phyloP scores from a whole-genome alignment of 37 sponge, comb jelly and placozoan species.

The Aplysina aerophoba region DNA sequence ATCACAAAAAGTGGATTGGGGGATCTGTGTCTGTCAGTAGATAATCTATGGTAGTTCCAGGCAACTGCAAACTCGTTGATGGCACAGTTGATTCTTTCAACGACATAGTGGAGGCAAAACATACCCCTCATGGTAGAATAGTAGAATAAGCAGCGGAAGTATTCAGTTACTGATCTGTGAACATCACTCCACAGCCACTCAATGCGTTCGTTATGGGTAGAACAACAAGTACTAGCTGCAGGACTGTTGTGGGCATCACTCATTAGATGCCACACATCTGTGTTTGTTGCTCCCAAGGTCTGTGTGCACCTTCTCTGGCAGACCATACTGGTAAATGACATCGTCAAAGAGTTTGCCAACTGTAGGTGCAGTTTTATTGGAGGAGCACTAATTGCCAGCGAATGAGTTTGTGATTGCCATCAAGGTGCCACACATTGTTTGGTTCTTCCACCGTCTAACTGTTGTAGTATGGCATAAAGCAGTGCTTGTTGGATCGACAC shows the following conservation, averaged over 20 bases:
- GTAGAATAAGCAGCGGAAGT: constrained; percentile 2
- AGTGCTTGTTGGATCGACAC: constrained; percentile 46
- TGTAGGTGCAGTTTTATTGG: background rate
- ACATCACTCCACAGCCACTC: constrained; percentile 27
- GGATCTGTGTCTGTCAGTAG: background rate
- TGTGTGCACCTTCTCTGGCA: background rate
- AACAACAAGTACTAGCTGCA: constrained; percentile 17
- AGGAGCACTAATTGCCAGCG: background rate
- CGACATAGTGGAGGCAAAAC: constrained; percentile 15
- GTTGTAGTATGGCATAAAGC: constrained; percentile 22
- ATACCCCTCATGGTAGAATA: background rate
- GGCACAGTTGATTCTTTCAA: background rate
- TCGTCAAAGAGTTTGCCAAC: background rate
- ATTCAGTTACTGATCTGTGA: constrained; percentile 6
- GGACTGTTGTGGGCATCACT: constrained; percentile 5
- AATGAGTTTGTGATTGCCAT: constrained; percentile 24
- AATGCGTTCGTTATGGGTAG: constrained; percentile 24
- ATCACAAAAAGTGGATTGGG: constrained; percentile 16
- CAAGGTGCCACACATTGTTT: constrained; percentile 37
- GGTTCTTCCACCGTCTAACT: constrained; percentile 43
- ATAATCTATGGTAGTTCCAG: constrained; percentile 28
- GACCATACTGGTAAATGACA: background rate
- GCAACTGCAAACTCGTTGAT: constrained; percentile 21
- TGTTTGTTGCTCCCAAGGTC: constrained; percentile 13
- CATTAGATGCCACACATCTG: constrained; percentile 7